Percentiles rank a stretch among this genome's conserved stretches.
Conservation (phyloP, 2,797 vertebrate species). For the Nasua narica region DNA sequence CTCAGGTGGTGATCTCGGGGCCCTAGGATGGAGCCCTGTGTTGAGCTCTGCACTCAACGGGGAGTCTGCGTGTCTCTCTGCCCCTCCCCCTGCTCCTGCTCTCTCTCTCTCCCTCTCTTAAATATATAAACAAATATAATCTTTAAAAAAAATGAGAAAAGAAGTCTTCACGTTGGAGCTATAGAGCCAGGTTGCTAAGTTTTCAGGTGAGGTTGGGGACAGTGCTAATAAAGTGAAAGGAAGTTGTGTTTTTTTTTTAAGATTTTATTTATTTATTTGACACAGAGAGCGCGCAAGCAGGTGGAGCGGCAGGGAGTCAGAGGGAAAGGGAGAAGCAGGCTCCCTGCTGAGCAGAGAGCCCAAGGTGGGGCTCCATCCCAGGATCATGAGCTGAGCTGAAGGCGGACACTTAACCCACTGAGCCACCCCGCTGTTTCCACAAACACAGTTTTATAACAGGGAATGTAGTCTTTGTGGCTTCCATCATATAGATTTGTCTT, state of each 20-base stretch:
- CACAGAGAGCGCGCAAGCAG: neutral
- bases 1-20: neutral
- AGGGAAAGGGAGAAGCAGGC: neutral
- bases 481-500: neutral
- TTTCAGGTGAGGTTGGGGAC: neutral
- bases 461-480: neutral
- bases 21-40: no score
- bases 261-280: neutral
- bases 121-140: neutral
- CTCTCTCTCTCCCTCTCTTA: neutral
- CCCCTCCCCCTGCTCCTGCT: neutral
- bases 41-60: neutral
- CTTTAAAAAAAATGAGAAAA: neutral
- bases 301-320: neutral
- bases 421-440: neutral
- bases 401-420: neutral
- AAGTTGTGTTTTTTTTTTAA: neutral
- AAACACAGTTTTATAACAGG: neutral
- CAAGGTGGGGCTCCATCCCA: neutral
- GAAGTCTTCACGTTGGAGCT: neutral
- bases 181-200: neutral
- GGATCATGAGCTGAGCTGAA: neutral
- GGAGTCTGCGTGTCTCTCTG: neutral
- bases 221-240: neutral
- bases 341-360: neutral